These are phyloP conservation scores for Xenopus borealis DNA, from an alignment of 2,113 vertebrate genomes.

Conservation along the genomic window DNA sequence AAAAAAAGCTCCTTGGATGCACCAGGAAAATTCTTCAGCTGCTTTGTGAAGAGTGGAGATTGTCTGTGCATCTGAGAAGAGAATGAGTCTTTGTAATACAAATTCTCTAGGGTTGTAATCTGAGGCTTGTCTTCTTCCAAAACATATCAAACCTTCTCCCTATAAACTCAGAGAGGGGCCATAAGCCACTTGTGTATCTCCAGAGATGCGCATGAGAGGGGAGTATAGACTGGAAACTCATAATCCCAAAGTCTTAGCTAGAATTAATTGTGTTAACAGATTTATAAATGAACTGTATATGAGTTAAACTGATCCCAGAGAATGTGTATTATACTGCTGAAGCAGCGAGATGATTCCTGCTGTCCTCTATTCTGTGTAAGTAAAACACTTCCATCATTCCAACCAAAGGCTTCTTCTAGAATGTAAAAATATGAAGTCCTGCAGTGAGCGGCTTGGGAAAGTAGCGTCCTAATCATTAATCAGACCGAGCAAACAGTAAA, in stretches of 20 bases:
- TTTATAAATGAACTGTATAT: neutral
- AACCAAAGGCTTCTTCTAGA: too few species aligned
- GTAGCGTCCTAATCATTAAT: too few species aligned
- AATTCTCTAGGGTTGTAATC: constrained; percentile 42
- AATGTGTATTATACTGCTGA: neutral
- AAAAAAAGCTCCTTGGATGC: constrained; percentile 33
- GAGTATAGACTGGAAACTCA: neutral
- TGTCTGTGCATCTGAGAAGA: constrained; percentile 30
- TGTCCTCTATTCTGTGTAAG: too few species aligned
- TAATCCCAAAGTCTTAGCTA: neutral
- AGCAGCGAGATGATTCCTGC: neutral
- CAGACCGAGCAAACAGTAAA: too few species aligned
- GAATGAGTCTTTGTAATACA: constrained; percentile 42
- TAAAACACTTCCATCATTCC: too few species aligned
- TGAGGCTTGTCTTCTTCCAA: constrained; percentile 33
- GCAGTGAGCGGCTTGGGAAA: too few species aligned
- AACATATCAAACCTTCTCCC: constrained; percentile 36
- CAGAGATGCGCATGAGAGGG: neutral
- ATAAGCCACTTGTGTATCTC: constrained; percentile 20
- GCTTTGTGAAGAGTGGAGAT: constrained; percentile 33
- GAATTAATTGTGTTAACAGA: constrained; percentile 5
- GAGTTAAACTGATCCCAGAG: neutral
- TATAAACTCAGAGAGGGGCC: constrained; percentile 29
- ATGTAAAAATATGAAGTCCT: too few species aligned
- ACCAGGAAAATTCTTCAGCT: constrained; percentile 38